These are phyloP conservation scores for Podarcis raffonei DNA, from an alignment of 2,113 vertebrate species.

Conservation along the genomic window DNA sequence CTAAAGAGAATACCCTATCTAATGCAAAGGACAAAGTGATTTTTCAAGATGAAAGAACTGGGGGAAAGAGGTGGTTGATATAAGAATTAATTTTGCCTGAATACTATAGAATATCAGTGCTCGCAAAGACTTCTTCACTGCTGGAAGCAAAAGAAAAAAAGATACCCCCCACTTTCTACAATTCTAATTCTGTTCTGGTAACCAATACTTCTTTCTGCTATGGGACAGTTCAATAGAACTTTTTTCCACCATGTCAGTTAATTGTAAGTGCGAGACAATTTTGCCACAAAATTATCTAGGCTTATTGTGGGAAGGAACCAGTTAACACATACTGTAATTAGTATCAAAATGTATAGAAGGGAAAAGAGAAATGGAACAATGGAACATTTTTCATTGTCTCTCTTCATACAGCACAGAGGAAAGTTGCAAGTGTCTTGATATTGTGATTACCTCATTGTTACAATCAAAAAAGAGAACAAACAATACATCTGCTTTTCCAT, in stretches of 20 bases:
- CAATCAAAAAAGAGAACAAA: constrained; percentile 99
- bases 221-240: not conserved
- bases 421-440: constrained; percentile 41
- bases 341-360: not conserved
- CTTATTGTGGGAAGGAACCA: not conserved
- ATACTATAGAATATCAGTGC: not conserved
- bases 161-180: not conserved
- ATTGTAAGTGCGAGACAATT: not conserved
- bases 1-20: not conserved
- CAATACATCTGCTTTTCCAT: constrained; percentile 90
- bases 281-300: not conserved
- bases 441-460: constrained; percentile 85
- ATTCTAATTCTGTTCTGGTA: not conserved
- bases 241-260: not conserved
- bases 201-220: not conserved
- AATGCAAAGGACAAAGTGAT: not conserved
- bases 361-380: not conserved
- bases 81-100: not conserved
- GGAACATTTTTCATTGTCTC: not conserved
- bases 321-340: not conserved
- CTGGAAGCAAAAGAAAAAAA: not conserved
- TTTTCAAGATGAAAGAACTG: not conserved
- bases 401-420: constrained; percentile 20
- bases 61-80: not conserved
- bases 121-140: not conserved